Evolutionary conservation across 2,888 invertebrate species (phyloP), one percentile per base, ranked within the genome.

Genomic region (Drosophila tripunctata): DNA sequence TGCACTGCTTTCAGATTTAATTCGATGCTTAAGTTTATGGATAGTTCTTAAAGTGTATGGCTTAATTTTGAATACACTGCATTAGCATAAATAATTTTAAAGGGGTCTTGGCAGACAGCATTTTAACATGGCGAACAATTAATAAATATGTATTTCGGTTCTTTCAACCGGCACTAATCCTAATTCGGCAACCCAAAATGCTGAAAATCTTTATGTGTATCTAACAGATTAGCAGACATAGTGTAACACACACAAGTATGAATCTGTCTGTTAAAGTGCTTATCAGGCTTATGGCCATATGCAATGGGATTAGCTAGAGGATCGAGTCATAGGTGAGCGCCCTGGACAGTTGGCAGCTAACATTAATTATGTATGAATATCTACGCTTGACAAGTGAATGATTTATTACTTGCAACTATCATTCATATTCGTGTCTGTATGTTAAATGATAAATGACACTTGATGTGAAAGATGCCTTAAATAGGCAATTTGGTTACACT

Each of bases 111-210:
- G 10, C 22, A 10, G 15, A 19, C 14, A 24, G 21, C 17, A 24
- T 41, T 40, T 60, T 57, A 43, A 5, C 54, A 44, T 57, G 45
- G 48, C 60, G 44, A 35, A 15, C 68, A 72, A 72, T 76, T 68
- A 68, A 61, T 65, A 71, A 66, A 56, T 63, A n/a, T n/a, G n/a
- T n/a, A n/a, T n/a, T n/a, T n/a, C n/a, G 63, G 44, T 35, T 19
- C 43, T 12, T 8, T 17, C 30, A 40, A 4, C 54, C 10, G 51
- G 55, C 47, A 43, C 27, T 56, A 60, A 74, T 48, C 55, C 58
- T 44, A 56, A 45, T 40, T n/a, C 56, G 72, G 19, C 74, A 72
- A 48, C 5, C 27, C 10, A 14, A 31, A 58, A 66, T 56, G 63
- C 51, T 40, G 7, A 63, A 51, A 58, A 31, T 52, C 56, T 40